Evolutionary conservation across 2,888 invertebrate species (phyloP).

Genomic region (Catocala nupta): DNA sequence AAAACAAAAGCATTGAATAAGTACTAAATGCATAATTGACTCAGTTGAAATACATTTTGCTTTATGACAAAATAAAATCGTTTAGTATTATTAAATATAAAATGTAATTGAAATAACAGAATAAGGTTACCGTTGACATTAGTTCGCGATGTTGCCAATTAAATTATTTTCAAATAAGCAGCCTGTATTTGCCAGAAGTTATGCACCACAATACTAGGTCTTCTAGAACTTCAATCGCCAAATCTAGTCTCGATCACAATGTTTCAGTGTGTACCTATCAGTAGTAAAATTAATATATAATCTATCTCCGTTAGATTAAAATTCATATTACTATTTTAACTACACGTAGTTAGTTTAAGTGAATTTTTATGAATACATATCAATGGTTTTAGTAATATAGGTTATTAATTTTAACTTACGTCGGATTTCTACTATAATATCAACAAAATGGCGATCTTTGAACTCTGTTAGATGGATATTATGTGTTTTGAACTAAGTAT

Average conservation of each 20-base stretch:
- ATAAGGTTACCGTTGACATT: constrained; percentile 12
- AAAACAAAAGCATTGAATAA: no score
- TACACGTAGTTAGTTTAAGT: constrained; percentile 59
- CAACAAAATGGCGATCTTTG: constrained; percentile 66
- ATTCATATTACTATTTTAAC: constrained; percentile 54
- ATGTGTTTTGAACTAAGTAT: constrained; percentile 79
- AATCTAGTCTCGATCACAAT: constrained; percentile 54
- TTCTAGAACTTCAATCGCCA: constrained; percentile 55
- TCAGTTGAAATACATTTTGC: no score
- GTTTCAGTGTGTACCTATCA: constrained; percentile 59
- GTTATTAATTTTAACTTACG: constrained; percentile 77
- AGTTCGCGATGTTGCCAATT: constrained; percentile 28
- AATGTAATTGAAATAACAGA: neutral
- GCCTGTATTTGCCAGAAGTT: constrained; percentile 86
- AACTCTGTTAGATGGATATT: constrained; percentile 72
- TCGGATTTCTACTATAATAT: constrained; percentile 71
- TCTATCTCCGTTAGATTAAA: constrained; percentile 51
- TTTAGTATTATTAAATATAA: neutral
- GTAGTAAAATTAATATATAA: constrained; percentile 46
- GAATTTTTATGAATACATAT: constrained; percentile 55
- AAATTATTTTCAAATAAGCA: constrained; percentile 34
- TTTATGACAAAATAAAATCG: no score
- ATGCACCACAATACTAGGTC: constrained; percentile 27
- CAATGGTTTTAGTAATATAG: constrained; percentile 51
- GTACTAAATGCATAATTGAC: no score